Percentiles rank a stretch among this genome's conserved stretches.
Conservation (phyloP, 2,888 invertebrate genomes). For the Drosophila longiperda region DNA sequence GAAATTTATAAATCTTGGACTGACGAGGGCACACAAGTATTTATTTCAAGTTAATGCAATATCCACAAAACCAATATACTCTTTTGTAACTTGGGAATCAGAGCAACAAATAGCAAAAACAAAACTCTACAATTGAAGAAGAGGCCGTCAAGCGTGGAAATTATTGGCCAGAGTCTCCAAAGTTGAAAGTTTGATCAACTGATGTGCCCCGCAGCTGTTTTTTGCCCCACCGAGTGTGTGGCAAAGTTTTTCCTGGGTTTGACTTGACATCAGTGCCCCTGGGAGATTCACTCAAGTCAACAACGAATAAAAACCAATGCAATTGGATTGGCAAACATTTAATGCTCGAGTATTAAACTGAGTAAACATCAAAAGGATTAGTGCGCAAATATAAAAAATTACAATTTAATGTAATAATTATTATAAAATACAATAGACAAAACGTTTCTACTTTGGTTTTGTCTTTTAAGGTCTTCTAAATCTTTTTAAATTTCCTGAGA, state of each 20-base stretch:
- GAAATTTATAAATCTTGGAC: too few relatives aligned
- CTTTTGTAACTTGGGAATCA: neutral
- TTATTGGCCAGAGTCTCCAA: constrained; percentile 70
- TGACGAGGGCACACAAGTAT: too few relatives aligned
- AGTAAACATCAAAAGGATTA: constrained; percentile 5
- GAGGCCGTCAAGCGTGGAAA: constrained; percentile 69
- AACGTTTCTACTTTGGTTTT: neutral
- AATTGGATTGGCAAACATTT: constrained; percentile 31
- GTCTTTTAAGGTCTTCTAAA: neutral
- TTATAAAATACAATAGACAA: neutral
- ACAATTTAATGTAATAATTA: neutral
- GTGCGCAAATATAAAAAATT: neutral
- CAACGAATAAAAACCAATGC: constrained; percentile 46
- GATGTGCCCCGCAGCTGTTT: constrained; percentile 54
- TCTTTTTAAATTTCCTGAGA: neutral
- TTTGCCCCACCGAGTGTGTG: constrained; percentile 33
- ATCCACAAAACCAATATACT: neutral
- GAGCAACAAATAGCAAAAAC: neutral
- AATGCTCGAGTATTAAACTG: constrained; percentile 26
- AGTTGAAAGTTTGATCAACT: constrained; percentile 72
- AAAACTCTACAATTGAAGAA: constrained; percentile 67
- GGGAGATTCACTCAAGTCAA: constrained; percentile 34
- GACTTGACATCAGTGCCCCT: constrained; percentile 51
- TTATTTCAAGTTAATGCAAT: too few relatives aligned
- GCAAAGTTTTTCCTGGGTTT: constrained; percentile 51